A percentile compares a stretch with the other conserved stretches of the same genome.
These are phyloP conservation scores for Hypomesus transpacificus DNA, from an alignment of 2,113 vertebrate species.

Conservation along the genomic window DNA sequence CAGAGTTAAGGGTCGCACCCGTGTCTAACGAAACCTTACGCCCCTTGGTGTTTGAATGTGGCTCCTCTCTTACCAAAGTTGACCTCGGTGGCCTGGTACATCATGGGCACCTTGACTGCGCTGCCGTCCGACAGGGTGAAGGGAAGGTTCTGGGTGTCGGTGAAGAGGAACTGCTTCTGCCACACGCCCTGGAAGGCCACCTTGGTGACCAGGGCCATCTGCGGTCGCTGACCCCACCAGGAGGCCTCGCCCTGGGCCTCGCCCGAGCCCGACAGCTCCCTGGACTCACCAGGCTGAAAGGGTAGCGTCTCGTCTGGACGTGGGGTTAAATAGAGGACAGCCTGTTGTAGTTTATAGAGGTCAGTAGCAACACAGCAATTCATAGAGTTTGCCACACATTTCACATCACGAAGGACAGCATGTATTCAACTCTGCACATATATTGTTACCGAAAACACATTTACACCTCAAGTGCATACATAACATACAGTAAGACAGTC, in stretches of 20 bases:
- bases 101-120: constrained; percentile 80
- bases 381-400: too few relatives aligned
- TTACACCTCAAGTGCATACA: neutral
- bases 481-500: neutral
- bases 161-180: constrained; percentile 81
- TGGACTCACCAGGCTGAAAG: constrained; percentile 55
- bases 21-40: too few relatives aligned
- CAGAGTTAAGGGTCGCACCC: neutral
- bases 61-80: constrained; percentile 73
- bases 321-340: neutral
- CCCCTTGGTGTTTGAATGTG: too few relatives aligned
- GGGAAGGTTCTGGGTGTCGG: constrained; percentile 77
- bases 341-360: neutral
- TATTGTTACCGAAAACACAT: neutral
- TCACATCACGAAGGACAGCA: too few relatives aligned
- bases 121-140: constrained; percentile 76
- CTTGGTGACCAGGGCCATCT: constrained; percentile 77
- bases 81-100: constrained; percentile 82
- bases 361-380: too few relatives aligned
- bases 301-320: constrained; percentile 52
- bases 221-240: constrained; percentile 44
- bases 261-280: constrained; percentile 61
- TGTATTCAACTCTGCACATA: too few relatives aligned
- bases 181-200: constrained; percentile 82
- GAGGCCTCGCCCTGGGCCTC: constrained; percentile 46